A percentile compares a stretch with the other conserved stretches of the same genome.
These are phyloP conservation scores for Danionella dracula DNA, from an alignment of 2,797 vertebrate species.

Conservation along the genomic window DNA sequence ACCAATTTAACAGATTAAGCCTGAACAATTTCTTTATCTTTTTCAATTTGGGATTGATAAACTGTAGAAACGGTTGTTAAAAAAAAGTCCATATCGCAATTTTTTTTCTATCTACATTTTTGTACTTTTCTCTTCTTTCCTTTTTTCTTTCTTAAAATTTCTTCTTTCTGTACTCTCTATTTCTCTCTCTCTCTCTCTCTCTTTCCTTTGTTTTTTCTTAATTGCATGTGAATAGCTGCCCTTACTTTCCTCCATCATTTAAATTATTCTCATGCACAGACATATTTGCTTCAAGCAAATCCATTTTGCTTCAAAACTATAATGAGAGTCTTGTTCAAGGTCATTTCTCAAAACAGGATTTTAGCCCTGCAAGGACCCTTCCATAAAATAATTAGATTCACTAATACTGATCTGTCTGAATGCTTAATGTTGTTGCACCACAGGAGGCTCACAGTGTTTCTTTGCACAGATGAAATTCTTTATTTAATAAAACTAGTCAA, in stretches of 20 bases:
- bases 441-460: slow-evolving; percentile 21
- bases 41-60: no score
- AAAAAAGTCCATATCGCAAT: no score
- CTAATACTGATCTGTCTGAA: slow-evolving; percentile 58
- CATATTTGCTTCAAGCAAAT: slow-evolving; percentile 6
- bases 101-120: no score
- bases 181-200: slow-evolving; percentile 10
- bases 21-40: no score
- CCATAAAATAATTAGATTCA: slow-evolving; percentile 50
- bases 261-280: background rate
- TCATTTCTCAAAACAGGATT: slow-evolving; percentile 47
- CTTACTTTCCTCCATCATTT: background rate
- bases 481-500: slow-evolving; percentile 49
- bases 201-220: slow-evolving; percentile 20
- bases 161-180: no score
- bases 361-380: slow-evolving; percentile 34
- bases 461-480: slow-evolving; percentile 34
- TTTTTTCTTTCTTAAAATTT: no score
- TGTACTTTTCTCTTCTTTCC: no score
- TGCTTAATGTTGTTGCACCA: slow-evolving; percentile 40
- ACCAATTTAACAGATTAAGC: no score
- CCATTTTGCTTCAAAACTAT: slow-evolving; percentile 4
- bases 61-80: no score
- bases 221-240: background rate
- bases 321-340: slow-evolving; percentile 29